Evolutionary conservation across 2,797 vertebrate species (phyloP), one percentile per base, ranked within the genome.

Genomic region (Ctenochaetus hawaiiensis): DNA sequence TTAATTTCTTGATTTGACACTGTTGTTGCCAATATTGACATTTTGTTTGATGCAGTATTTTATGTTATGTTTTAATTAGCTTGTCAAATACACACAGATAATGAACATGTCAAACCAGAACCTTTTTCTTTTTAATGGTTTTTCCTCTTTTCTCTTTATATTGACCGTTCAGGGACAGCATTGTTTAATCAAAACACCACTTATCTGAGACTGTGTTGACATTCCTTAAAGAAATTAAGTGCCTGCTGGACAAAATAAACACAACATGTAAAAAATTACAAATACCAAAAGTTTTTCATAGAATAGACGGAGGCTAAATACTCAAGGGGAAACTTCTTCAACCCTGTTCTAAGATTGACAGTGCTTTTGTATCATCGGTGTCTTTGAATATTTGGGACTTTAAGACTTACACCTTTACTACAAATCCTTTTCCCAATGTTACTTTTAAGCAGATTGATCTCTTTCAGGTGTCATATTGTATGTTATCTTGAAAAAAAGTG

Each of bases 141-240:
- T 58, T 17, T 58, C 56, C 41, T 12, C 5, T 45, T 17, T 43
- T 58, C 2, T 44, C 60, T 64, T 48, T 16, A 30, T 30, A 26
- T 54, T 53, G 26, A 81, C 43, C 61, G 75, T 86, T 76, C 67
- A 87, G 72, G 56, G 58, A 70, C 63, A 79, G 70, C 1, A 34
- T 41, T 75, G 61, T 71, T 49, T 48, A 83, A 49, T 44, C 1
- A 4, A 47, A 67, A 47, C 23, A 61, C 20, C 44, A 72, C 52
- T 64, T 34, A 30, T 45, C 8, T 63, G 18, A 74, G 1, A 52
- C 22, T 68, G 30, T 80, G 47, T 37, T 63, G 12, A 49, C 56
- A 80, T 82, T 85, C 63, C 83, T 75, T 22, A 44, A 57, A 73
- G 6, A 70, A 73, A 80, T 59, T 11, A 88, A 86, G 87, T 91